Conservation (phyloP, 2,113 vertebrate genomes). For the Neolamprologus caudopunctatus region DNA sequence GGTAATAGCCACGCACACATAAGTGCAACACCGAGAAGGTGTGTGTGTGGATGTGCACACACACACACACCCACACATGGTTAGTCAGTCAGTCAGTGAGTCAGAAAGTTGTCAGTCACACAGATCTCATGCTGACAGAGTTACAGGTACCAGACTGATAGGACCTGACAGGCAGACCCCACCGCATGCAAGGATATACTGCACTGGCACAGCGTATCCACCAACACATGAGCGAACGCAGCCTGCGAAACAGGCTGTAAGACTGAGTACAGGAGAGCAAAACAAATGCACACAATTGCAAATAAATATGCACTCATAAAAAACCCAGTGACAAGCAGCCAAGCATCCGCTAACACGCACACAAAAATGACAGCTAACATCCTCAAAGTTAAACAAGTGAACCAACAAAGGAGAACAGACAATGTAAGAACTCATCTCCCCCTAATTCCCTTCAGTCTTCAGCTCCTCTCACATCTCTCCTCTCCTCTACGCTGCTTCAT, state of each 20-base stretch:
- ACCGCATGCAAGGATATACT: background rate
- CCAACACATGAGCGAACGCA: background rate
- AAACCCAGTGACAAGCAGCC: background rate
- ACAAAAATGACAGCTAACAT: background rate
- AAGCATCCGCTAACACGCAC: background rate
- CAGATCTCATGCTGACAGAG: slow-evolving; percentile 34
- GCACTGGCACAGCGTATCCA: background rate
- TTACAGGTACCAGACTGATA: slow-evolving; percentile 40
- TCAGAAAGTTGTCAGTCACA: slow-evolving; percentile 33
- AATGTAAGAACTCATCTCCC: slow-evolving; percentile 31
- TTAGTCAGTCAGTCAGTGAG: background rate
- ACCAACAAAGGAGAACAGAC: slow-evolving; percentile 35
- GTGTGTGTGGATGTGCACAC: background rate
- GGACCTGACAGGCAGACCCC: slow-evolving; percentile 18
- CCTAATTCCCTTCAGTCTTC: slow-evolving; percentile 32
- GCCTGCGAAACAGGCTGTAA: background rate
- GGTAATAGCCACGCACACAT: background rate
- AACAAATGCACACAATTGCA: background rate
- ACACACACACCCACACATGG: background rate
- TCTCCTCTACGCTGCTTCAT: background rate
- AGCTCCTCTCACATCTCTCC: slow-evolving; percentile 21
- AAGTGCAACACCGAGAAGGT: background rate
- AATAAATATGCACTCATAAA: background rate
- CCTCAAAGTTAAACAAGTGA: slow-evolving; percentile 31
- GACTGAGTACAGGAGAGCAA: background rate